These are phyloP conservation scores for Gambelia wislizenii DNA, from an alignment of 2,797 vertebrate species.

Conservation along the genomic window DNA sequence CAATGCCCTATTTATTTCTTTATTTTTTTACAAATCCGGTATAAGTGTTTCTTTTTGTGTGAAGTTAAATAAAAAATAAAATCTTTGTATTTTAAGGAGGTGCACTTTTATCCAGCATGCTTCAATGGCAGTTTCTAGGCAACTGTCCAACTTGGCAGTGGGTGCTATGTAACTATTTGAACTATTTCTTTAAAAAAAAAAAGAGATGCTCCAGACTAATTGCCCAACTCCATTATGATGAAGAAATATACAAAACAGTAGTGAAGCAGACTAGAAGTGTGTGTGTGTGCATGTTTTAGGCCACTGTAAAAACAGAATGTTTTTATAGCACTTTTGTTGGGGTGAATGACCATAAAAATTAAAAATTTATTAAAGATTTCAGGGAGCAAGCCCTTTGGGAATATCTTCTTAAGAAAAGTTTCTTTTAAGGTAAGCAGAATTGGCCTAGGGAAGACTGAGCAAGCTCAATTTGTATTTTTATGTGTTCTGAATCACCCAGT, in stretches of 20 bases:
- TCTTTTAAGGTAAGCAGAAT: too few relatives aligned
- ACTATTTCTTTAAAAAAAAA: constrained; percentile 2
- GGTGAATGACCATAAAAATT: too few relatives aligned
- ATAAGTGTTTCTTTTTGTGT: background rate
- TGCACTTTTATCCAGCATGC: constrained; percentile 31
- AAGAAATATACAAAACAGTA: constrained; percentile 13
- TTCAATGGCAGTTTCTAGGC: constrained; percentile 66
- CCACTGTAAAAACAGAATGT: background rate
- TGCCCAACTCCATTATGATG: constrained; percentile 41
- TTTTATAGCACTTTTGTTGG: too few relatives aligned
- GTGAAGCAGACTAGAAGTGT: background rate
- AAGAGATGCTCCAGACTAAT: background rate
- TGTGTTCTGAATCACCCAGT: too few relatives aligned
- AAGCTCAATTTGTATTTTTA: too few relatives aligned
- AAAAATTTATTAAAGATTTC: too few relatives aligned
- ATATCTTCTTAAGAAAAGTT: too few relatives aligned
- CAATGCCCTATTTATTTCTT: background rate
- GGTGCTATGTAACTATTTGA: constrained; percentile 53
- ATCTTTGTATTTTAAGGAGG: constrained; percentile 17
- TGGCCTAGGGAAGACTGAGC: too few relatives aligned
- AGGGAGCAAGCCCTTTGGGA: too few relatives aligned
- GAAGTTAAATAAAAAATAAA: background rate
- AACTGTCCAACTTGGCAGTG: constrained; percentile 53
- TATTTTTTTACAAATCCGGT: too few relatives aligned
- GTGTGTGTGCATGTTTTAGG: background rate